Conservation (phyloP, 35 echinoderm and acorn worm genomes). For the Diadema setosum region DNA sequence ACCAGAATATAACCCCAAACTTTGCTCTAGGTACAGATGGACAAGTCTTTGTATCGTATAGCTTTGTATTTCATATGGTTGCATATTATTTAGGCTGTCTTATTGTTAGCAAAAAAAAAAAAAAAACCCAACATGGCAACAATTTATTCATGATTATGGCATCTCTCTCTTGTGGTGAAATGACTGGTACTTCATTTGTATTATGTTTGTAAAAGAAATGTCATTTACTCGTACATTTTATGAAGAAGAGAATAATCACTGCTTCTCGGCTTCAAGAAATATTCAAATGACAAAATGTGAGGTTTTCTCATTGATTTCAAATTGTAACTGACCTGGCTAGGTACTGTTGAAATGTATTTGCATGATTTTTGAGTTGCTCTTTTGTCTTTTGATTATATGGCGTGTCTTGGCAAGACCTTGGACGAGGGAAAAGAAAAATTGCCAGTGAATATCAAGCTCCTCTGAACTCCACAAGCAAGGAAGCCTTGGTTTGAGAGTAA, state of each 20-base stretch:
- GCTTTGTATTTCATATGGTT: background rate
- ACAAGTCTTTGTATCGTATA: background rate
- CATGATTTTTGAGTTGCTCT: slow-evolving; percentile 7
- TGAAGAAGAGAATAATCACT: background rate
- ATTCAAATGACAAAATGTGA: background rate
- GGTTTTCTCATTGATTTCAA: background rate
- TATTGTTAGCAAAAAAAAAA: no score
- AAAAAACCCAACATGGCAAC: no score
- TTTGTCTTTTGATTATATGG: no score
- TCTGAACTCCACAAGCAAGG: no score
- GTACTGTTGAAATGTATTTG: background rate
- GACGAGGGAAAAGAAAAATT: no score
- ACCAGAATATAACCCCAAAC: background rate
- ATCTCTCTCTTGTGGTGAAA: background rate
- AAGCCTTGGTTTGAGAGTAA: background rate
- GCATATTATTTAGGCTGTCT: background rate
- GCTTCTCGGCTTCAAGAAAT: background rate
- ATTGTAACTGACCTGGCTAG: background rate
- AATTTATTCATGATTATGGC: background rate
- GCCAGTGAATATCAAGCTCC: background rate
- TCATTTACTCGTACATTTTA: background rate
- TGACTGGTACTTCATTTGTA: slow-evolving; percentile 9
- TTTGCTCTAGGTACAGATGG: background rate
- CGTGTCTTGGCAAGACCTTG: background rate
- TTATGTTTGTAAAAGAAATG: background rate